These are phyloP conservation scores for Agapornis canus DNA, from an alignment of 2,797 vertebrate species.

Conservation along the genomic window DNA sequence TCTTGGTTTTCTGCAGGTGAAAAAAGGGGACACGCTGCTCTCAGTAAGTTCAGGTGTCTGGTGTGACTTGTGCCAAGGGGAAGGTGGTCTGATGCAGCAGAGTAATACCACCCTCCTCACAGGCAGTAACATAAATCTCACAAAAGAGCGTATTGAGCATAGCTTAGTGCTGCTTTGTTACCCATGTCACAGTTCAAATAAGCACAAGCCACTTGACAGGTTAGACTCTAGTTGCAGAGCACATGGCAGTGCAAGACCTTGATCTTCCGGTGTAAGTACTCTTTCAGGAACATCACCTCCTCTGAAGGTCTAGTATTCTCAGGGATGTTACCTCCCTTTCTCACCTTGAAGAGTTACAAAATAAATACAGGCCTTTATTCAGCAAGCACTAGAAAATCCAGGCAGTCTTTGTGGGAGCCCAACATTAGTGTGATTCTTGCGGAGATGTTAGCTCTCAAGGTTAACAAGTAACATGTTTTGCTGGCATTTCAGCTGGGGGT, in stretches of 20 bases:
- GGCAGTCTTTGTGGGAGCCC: neutral
- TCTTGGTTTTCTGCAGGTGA: neutral
- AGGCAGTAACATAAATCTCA: constrained; percentile 28
- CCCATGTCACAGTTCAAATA: constrained; percentile 42
- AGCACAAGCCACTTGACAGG: constrained; percentile 60
- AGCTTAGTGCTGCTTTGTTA: constrained; percentile 60
- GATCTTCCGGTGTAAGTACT: constrained; percentile 14
- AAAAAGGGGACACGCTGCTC: neutral
- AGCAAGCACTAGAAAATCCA: neutral
- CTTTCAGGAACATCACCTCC: constrained; percentile 11
- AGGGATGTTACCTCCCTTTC: constrained; percentile 10
- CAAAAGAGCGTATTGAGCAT: neutral
- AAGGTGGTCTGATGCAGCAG: neutral
- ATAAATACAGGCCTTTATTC: neutral
- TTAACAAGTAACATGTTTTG: neutral
- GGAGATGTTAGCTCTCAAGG: neutral
- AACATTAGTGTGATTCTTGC: neutral
- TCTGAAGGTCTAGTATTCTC: constrained; percentile 5
- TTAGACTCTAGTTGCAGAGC: neutral
- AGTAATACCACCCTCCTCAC: neutral
- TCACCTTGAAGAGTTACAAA: constrained; percentile 22
- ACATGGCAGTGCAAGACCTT: constrained; percentile 12
- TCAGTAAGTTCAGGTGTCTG: neutral
- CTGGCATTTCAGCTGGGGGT: neutral
- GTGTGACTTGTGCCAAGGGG: neutral